Percentiles rank a stretch among this genome's conserved stretches.
These are phyloP conservation scores for Tuberolachnus salignus DNA, from an alignment of 2,888 invertebrate species.

Conservation along the genomic window DNA sequence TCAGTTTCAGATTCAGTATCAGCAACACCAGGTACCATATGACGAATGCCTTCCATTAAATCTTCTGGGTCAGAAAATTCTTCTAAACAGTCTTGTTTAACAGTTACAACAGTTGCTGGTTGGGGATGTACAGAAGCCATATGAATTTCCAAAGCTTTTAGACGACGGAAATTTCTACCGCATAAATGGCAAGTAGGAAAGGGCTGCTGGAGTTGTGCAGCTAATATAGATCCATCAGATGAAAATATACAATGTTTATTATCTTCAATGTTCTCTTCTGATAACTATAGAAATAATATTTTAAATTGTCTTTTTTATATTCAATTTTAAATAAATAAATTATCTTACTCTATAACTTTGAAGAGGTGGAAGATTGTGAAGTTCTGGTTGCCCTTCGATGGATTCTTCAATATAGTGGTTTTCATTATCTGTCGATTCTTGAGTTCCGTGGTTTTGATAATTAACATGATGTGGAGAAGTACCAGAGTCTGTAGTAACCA, in stretches of 20 bases:
- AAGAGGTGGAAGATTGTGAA: constrained; percentile 36
- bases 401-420: constrained; percentile 44
- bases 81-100: constrained; percentile 67
- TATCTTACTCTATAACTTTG: constrained; percentile 47
- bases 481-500: constrained; percentile 47
- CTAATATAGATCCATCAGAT: constrained; percentile 47
- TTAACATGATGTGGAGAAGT: constrained; percentile 54
- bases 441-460: constrained; percentile 33
- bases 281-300: constrained; percentile 19
- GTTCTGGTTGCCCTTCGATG: constrained; percentile 35
- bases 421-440: constrained; percentile 49
- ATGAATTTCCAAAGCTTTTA: constrained; percentile 71
- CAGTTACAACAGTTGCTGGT: constrained; percentile 51
- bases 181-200: constrained; percentile 59
- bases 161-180: constrained; percentile 70
- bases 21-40: constrained; percentile 67
- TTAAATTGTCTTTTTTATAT: neutral
- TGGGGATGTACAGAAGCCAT: constrained; percentile 67
- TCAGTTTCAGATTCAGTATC: constrained; percentile 56
- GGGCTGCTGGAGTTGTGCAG: constrained; percentile 51
- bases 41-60: constrained; percentile 83
- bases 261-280: constrained; percentile 37
- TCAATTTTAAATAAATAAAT: neutral
- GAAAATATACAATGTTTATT: constrained; percentile 53
- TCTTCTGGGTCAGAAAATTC: constrained; percentile 88